A percentile compares a stretch with the other conserved stretches of the same genome.
Evolutionary conservation across 2,888 invertebrate species (phyloP).

Genomic region (Zaprionus lineosus): DNA sequence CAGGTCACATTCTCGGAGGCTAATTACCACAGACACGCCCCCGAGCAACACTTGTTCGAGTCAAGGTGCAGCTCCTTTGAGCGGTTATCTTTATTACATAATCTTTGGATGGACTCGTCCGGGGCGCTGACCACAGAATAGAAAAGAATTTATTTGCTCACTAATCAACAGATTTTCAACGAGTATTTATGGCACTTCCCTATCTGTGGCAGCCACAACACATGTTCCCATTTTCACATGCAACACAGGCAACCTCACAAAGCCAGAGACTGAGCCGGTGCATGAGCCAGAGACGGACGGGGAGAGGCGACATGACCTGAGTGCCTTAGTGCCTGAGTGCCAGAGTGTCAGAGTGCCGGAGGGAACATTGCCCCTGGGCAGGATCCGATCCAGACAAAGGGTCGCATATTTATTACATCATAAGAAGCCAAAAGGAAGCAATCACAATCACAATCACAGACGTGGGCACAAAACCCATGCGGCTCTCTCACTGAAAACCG

Average conservation of each 20-base stretch:
- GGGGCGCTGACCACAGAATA: slow-evolving; percentile 57
- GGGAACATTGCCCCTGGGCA: slow-evolving; percentile 26
- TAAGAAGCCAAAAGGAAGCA: slow-evolving; percentile 43
- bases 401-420: slow-evolving; percentile 74
- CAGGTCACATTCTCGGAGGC: too few species aligned
- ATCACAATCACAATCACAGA: too few species aligned
- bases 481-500: slow-evolving; percentile 52
- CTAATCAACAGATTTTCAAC: slow-evolving; percentile 73
- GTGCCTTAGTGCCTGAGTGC: too few species aligned
- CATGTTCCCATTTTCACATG: slow-evolving; percentile 73
- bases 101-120: slow-evolving; percentile 30
- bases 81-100: slow-evolving; percentile 61
- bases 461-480: slow-evolving; percentile 31
- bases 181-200: slow-evolving; percentile 68
- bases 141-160: slow-evolving; percentile 59
- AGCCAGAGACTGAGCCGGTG: slow-evolving; percentile 16
- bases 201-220: slow-evolving; percentile 46
- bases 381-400: slow-evolving; percentile 39
- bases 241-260: slow-evolving; percentile 4
- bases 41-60: slow-evolving; percentile 43
- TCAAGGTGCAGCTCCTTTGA: slow-evolving; percentile 21
- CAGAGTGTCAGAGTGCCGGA: slow-evolving; percentile 25
- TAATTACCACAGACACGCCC: slow-evolving; percentile 55
- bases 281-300: slow-evolving; percentile 21
- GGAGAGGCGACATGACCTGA: too few species aligned